Percentiles rank a stretch among this genome's conserved stretches.
Evolutionary conservation across 1,140 invertebrate species (phyloP).

Genomic region (Zaprionus kolodkinae): DNA sequence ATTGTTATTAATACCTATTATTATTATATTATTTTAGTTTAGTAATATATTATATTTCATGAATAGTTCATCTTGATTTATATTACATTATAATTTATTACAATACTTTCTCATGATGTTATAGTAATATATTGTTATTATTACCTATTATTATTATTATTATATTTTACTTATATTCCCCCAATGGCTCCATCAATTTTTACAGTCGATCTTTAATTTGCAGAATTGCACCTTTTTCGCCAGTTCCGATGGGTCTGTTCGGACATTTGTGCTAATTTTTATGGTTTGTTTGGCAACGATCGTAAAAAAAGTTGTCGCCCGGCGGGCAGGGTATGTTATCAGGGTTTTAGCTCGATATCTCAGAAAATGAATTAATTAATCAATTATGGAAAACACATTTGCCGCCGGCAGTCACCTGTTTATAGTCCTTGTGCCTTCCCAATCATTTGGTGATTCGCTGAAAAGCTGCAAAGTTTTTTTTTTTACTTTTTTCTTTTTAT

Average conservation of each 20-base stretch:
- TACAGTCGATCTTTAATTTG: background rate
- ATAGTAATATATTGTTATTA: too few species aligned
- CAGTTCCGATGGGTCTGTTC: background rate
- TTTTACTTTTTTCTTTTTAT: too few species aligned
- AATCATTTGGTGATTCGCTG: conserved; percentile 51
- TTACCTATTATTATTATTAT: too few species aligned
- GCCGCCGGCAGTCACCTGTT: conserved; percentile 24
- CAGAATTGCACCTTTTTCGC: background rate
- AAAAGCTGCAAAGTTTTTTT: conserved; percentile 64
- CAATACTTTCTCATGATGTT: too few species aligned
- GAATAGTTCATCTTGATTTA: too few species aligned
- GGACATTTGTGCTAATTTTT: conserved; percentile 21
- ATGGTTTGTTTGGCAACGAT: conserved; percentile 25
- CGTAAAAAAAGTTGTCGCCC: conserved; percentile 33
- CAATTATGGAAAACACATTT: conserved; percentile 74
- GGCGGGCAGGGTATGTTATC: background rate
- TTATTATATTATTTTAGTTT: too few species aligned
- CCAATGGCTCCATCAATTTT: background rate
- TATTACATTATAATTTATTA: too few species aligned
- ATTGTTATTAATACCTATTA: too few species aligned
- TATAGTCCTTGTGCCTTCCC: background rate
- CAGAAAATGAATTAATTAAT: conserved; percentile 73
- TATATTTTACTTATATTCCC: too few species aligned
- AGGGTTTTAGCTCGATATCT: conserved; percentile 7
- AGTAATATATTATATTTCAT: too few species aligned